Base-by-base conservation (phyloP, 2,797 vertebrate genomes). In the Podargus strigoides region DNA sequence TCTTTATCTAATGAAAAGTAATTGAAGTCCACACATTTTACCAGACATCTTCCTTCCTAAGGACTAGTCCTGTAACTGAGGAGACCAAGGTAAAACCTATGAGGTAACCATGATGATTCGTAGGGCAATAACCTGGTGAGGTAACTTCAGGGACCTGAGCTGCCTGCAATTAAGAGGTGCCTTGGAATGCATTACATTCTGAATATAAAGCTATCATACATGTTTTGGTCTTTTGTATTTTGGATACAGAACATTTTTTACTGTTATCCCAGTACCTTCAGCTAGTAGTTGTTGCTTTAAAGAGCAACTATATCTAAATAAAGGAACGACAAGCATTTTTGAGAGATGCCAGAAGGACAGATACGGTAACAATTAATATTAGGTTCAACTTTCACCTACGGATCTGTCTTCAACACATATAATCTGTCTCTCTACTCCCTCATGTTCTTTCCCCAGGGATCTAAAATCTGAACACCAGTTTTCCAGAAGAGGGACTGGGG, bases 361-460 rank as follows among this genome's bases (percentile, higher is more conserved):
- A 93, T 52, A 95, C 47, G 80, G 73, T 91, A 88, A 95, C 73
- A 94, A 94, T 94, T 88, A 95, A 66, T 63, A 89, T 76, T 49
- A 82, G 37, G 66, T 90, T 94, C 86, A 94, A 66, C 70, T 93
- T 94, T 91, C 60, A 90, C 74, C 83, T 90, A 46, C 0, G 17
- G 84, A 82, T 81, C 73, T 93, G 34, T 84, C 74, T 94, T 86
- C 52, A 75, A 78, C 75, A 75, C 21, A 14, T 74, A 55, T 41
- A 89, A 74, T 89, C 66, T 58, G 49, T 68, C 73, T n/a, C 68
- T 93, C 41, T n/a, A 63, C 53, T 68, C 49, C 60, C 46, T 87
- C 66, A 55, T 12, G 30, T 89, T 93, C 76, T 89, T 64, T 62
- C 94, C 46, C 34, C 39, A 58, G 58, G 73, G 69, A 53, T 88